Percentiles rank a stretch among this genome's conserved stretches.
These are phyloP conservation scores for Orthosia incerta DNA, from an alignment of 2,888 invertebrate species.

Conservation along the genomic window DNA sequence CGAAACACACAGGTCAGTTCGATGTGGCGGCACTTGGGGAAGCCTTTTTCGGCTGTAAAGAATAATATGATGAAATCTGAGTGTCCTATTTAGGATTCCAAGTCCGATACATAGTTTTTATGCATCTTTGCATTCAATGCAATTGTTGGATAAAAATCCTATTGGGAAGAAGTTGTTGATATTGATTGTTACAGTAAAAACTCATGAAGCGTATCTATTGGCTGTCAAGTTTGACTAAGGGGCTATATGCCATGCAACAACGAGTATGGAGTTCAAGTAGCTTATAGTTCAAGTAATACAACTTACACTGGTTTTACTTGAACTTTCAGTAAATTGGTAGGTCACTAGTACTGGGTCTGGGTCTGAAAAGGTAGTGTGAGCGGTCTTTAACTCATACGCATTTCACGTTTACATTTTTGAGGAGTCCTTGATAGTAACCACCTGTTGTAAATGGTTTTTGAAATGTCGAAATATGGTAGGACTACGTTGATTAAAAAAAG, in stretches of 20 bases:
- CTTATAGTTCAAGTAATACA: conserved; percentile 10
- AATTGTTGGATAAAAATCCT: neutral
- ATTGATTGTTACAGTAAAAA: conserved; percentile 4
- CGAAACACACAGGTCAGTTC: too few species aligned
- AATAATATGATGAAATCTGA: too few species aligned
- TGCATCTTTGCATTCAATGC: too few species aligned
- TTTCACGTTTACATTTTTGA: conserved; percentile 7
- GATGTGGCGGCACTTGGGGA: too few species aligned
- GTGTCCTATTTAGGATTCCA: too few species aligned
- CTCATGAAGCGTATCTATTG: neutral
- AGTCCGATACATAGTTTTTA: too few species aligned
- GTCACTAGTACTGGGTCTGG: conserved; percentile 28
- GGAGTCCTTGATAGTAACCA: neutral
- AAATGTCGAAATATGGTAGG: neutral
- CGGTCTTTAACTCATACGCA: neutral
- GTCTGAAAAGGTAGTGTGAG: conserved; percentile 1
- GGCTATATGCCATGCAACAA: conserved; percentile 10
- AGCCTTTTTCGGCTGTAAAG: too few species aligned
- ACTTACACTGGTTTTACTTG: conserved; percentile 43
- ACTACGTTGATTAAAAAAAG: too few species aligned
- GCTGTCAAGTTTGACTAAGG: neutral
- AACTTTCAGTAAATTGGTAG: conserved; percentile 33
- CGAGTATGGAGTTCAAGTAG: conserved; percentile 4
- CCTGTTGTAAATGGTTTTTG: neutral
- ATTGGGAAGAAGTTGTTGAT: neutral